Evolutionary conservation across 1,140 invertebrate species (phyloP), one percentile per base, ranked within the genome.

Genomic region (Hesperophylax magnus): DNA sequence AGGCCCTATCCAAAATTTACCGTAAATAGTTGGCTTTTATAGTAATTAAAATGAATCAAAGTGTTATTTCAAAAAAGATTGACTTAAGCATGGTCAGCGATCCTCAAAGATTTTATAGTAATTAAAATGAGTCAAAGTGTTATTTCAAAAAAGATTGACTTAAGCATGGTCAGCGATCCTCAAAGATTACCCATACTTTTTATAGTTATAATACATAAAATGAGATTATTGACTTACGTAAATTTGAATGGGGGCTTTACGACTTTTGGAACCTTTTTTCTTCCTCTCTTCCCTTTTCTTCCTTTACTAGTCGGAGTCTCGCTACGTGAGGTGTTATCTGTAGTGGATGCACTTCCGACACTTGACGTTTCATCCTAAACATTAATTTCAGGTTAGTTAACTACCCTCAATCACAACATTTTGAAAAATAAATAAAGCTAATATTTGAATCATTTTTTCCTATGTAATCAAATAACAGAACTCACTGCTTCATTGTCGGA

Each of bases 271-370:
- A 89, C 86, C 85, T 93, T 94, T 85, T 92, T 88, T 82, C 93
- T 89, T 63, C 95, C 92, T 85, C 93, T 93, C 61, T 92, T 92
- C 34, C 93, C 92, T 61, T 93, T 92, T 22, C 92, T 90, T 27
- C 92, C 88, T 65, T 88, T 90, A 56, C 92, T 92, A 31, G 95
- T 97, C 5, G 97, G 96, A 39, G 96, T 97, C 84, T 96, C 96
- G 89, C 96, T 97, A 31, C 96, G 92, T 15, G 96, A 96, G 80
- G 95, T 95, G 85, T 94, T 94, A 79, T 96, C 95, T 15, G 94
- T 96, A 27, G 95, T 96, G 1, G 94, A 95, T 80, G 94, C 94
- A 88, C 96, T 97, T 54, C 95, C 95, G 77, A 97, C 93, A 86
- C 96, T 96, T 22, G 94, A 96, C 54, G 95, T 96, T 86, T 96